Evolutionary conservation across 23 tunicate genomes (phyloP).

Genomic region (Clavelina lepadiformis): DNA sequence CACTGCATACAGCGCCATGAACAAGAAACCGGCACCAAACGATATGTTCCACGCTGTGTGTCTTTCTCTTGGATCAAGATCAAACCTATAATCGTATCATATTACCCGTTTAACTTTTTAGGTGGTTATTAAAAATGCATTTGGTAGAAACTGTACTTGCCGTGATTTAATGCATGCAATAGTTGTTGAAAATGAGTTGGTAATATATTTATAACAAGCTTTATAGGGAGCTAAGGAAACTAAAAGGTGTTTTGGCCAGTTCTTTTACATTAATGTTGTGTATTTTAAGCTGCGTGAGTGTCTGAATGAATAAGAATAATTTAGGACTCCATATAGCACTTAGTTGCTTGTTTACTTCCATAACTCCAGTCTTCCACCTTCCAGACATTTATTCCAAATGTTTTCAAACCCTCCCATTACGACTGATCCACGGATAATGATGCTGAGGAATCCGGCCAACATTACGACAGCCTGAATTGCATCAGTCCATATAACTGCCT

Average conservation of each 20-base stretch:
- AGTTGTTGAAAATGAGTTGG: too few species aligned
- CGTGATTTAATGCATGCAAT: too few species aligned
- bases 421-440: constrained; percentile 18
- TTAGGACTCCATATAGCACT: background rate
- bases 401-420: constrained; percentile 43
- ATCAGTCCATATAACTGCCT: constrained; percentile 74
- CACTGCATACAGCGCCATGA: constrained; percentile 20
- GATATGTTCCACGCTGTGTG: constrained; percentile 34
- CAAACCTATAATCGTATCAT: too few species aligned
- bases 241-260: too few species aligned
- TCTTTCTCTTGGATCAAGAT: constrained; percentile 40
- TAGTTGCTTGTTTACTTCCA: constrained; percentile 5
- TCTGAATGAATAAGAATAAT: too few species aligned
- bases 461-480: constrained; percentile 55
- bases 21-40: constrained; percentile 12
- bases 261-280: too few species aligned
- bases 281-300: too few species aligned
- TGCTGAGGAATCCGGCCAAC: constrained; percentile 26
- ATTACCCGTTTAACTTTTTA: too few species aligned
- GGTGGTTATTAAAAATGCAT: too few species aligned
- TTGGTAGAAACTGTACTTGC: too few species aligned
- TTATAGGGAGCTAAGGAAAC: background rate
- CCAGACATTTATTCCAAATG: constrained; percentile 27
- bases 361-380: constrained; percentile 44
- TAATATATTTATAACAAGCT: background rate